Evolutionary conservation across 1,140 invertebrate genomes (phyloP).

Genomic region (Zaprionus taronus): DNA sequence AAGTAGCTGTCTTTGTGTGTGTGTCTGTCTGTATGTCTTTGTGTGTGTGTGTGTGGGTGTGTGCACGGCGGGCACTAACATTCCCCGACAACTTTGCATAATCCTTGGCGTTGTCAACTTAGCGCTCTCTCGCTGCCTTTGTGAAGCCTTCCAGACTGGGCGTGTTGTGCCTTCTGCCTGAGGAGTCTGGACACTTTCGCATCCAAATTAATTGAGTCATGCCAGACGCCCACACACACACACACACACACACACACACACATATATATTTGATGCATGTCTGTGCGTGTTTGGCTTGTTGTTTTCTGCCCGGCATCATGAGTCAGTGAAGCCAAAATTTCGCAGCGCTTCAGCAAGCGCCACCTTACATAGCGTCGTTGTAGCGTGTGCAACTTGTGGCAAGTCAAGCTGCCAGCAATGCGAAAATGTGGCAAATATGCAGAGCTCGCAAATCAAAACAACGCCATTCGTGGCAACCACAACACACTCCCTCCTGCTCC

Average conservation of each 20-base stretch:
- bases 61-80: slow-evolving; percentile 1
- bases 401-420: slow-evolving; percentile 51
- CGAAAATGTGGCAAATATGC: slow-evolving; percentile 69
- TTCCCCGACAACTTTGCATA: slow-evolving; percentile 42
- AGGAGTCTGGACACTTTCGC: slow-evolving; percentile 65
- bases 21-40: too few relatives aligned
- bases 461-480: slow-evolving; percentile 40
- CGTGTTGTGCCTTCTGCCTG: slow-evolving; percentile 50
- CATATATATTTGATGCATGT: slow-evolving; percentile 19
- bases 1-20: neutral
- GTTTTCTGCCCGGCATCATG: slow-evolving; percentile 32
- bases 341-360: slow-evolving; percentile 39
- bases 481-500: neutral
- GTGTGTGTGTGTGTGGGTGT: neutral
- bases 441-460: slow-evolving; percentile 68
- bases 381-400: slow-evolving; percentile 50
- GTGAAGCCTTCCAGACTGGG: slow-evolving; percentile 55
- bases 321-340: slow-evolving; percentile 69
- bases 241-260: neutral
- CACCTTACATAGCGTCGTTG: slow-evolving; percentile 54
- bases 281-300: slow-evolving; percentile 1
- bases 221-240: slow-evolving; percentile 58
- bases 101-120: slow-evolving; percentile 61
- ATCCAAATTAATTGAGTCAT: slow-evolving; percentile 78
- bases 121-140: slow-evolving; percentile 33